A percentile compares a stretch with the other conserved stretches of the same genome.
These are phyloP conservation scores for Microcebus lehilahytsara DNA, from an alignment of 2,113 vertebrate genomes.

Conservation along the genomic window DNA sequence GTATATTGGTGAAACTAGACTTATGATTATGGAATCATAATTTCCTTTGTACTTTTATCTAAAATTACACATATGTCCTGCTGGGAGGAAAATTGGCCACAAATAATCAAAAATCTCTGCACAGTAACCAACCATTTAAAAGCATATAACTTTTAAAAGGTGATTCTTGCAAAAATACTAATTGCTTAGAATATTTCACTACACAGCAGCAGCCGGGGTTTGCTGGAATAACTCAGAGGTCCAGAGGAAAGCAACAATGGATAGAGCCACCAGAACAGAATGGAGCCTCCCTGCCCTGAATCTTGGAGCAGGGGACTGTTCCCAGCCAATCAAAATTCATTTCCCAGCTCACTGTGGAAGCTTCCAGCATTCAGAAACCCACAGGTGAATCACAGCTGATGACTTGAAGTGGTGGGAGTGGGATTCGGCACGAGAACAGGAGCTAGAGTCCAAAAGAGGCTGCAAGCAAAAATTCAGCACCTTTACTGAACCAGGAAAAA, in stretches of 20 bases:
- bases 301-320: neutral
- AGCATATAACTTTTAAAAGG: neutral
- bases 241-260: neutral
- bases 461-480: neutral
- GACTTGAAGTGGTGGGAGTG: neutral
- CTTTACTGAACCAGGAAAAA: neutral
- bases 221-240: neutral
- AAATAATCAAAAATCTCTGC: constrained; percentile 2
- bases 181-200: neutral
- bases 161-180: constrained; percentile 15
- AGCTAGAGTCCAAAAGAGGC: neutral
- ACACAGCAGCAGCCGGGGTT: neutral
- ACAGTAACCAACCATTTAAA: constrained; percentile 5
- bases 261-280: neutral
- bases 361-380: neutral
- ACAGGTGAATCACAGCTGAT: neutral
- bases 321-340: neutral
- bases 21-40: neutral
- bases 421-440: neutral
- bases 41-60: constrained; percentile 5
- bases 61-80: constrained; percentile 28
- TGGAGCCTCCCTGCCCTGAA: neutral
- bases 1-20: neutral
- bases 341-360: neutral
- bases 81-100: neutral